These are phyloP conservation scores for Enchytraeus crypticus DNA, from an alignment of 2,888 invertebrate genomes.

Conservation along the genomic window DNA sequence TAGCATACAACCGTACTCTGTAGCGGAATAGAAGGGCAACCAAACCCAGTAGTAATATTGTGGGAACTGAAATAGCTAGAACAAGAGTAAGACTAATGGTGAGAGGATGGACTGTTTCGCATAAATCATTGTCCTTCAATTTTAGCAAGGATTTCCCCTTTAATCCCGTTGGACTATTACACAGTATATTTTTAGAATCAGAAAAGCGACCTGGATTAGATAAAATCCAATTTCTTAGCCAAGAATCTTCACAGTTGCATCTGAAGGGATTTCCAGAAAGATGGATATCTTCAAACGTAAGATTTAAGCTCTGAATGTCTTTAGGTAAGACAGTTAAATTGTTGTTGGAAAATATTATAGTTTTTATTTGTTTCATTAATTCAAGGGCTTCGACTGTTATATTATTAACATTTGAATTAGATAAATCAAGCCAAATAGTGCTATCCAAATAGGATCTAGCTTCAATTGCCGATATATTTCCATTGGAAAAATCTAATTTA, in stretches of 20 bases:
- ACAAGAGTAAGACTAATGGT: not conserved
- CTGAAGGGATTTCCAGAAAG: slow-evolving; percentile 9
- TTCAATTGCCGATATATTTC: not conserved
- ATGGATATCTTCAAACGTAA: not conserved
- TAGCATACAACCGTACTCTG: not conserved
- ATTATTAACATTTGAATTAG: not conserved
- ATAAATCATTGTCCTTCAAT: slow-evolving; percentile 8
- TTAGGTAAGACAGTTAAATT: not conserved
- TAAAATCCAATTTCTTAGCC: slow-evolving; percentile 8
- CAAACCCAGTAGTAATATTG: not conserved
- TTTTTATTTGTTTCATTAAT: not conserved
- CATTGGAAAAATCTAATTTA: slow-evolving; percentile 1
- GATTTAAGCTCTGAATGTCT: not conserved
- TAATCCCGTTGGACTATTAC: not conserved
- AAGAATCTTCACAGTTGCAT: slow-evolving; percentile 4
- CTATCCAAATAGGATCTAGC: slow-evolving; percentile 1
- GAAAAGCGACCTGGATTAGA: not conserved
- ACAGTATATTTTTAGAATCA: slow-evolving; percentile 5
- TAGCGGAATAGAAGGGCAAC: not conserved
- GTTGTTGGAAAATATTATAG: slow-evolving; percentile 4
- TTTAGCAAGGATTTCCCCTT: slow-evolving; percentile 1
- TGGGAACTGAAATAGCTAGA: not conserved
- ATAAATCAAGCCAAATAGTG: not conserved
- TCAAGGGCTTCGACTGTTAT: not conserved
- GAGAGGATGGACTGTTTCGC: not conserved